Conservation (phyloP, 1,140 invertebrate genomes). For the Drosophila orosa region DNA sequence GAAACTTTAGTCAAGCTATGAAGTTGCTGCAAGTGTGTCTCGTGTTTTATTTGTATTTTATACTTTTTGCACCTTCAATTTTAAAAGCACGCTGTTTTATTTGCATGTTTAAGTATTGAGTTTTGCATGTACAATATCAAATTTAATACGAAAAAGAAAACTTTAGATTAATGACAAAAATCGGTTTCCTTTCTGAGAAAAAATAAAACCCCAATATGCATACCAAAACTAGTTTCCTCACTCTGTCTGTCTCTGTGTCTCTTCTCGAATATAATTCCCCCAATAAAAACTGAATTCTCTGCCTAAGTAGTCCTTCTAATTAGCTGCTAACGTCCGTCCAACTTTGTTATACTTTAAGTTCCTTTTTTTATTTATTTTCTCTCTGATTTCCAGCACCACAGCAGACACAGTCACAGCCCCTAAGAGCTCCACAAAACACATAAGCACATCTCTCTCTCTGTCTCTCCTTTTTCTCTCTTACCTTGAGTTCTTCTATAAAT, state of each 20-base stretch:
- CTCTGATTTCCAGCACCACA: constrained; percentile 69
- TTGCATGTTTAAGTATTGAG: constrained; percentile 25
- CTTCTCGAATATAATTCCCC: constrained; percentile 20
- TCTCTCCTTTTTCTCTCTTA: constrained; percentile 27
- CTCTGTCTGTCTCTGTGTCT: constrained; percentile 43
- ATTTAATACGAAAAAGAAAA: constrained; percentile 9
- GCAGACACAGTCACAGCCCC: constrained; percentile 52
- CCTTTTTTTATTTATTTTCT: constrained; percentile 36
- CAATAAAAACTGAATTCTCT: constrained; percentile 14
- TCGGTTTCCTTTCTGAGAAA: constrained; percentile 71
- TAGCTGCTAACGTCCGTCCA: constrained; percentile 40
- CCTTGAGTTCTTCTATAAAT: constrained; percentile 28
- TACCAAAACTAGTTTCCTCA: constrained; percentile 55
- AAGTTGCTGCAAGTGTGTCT: constrained; percentile 84
- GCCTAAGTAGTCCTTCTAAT: constrained; percentile 56
- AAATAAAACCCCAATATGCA: constrained; percentile 65
- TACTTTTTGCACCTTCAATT: constrained; percentile 22
- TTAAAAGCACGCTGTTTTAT: constrained; percentile 42
- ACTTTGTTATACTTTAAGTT: constrained; percentile 35
- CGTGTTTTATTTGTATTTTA: constrained; percentile 16
- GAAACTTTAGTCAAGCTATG: constrained; percentile 83
- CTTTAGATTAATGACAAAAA: constrained; percentile 63
- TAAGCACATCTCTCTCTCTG: constrained; percentile 27
- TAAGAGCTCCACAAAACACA: constrained; percentile 18
- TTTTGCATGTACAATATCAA: constrained; percentile 53